Percentiles rank a stretch among this genome's conserved stretches.
Evolutionary conservation across 2,888 invertebrate genomes (phyloP).

Genomic region (Chalcosyrphus nemorum): DNA sequence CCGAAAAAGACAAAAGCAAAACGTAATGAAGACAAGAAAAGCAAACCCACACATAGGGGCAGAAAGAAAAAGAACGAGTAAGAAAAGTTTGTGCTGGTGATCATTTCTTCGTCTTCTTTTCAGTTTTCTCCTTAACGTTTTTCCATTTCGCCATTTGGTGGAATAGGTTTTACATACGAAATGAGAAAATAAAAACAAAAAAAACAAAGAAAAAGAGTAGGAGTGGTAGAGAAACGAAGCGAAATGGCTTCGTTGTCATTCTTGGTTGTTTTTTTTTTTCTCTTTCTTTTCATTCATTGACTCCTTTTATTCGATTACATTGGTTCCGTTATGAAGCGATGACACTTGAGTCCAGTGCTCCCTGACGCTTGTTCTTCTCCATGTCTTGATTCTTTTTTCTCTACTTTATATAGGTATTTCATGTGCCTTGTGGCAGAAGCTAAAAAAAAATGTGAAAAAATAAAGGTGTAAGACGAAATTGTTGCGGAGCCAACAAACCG

Average conservation of each 20-base stretch:
- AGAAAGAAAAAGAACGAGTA: conserved; percentile 7
- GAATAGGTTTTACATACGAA: conserved; percentile 61
- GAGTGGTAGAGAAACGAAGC: not conserved
- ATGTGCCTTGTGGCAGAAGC: conserved; percentile 13
- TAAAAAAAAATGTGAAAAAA: conserved; percentile 15
- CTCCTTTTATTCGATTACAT: conserved; percentile 68
- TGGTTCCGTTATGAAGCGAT: conserved; percentile 72
- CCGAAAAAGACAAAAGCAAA: conserved; percentile 78
- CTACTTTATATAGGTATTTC: not conserved
- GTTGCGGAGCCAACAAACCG: not conserved
- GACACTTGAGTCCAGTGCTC: conserved; percentile 71
- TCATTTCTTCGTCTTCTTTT: conserved; percentile 19
- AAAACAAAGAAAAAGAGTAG: not conserved
- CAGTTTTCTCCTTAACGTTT: not conserved
- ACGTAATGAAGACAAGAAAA: conserved; percentile 3
- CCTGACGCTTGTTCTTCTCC: conserved; percentile 32
- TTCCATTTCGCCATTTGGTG: conserved; percentile 10
- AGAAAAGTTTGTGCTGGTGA: not conserved
- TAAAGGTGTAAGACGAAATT: conserved; percentile 31
- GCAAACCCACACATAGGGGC: conserved; percentile 21
- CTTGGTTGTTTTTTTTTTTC: conserved; percentile 24
- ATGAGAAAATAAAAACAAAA: conserved; percentile 40
- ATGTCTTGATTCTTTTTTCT: conserved; percentile 4
- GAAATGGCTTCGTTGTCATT: conserved; percentile 26
- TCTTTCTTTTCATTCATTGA: conserved; percentile 47